A percentile compares a stretch with the other conserved stretches of the same genome.
phyloP scores from a whole-genome alignment of 2,113 vertebrate species.

The Chloebia gouldiae region DNA sequence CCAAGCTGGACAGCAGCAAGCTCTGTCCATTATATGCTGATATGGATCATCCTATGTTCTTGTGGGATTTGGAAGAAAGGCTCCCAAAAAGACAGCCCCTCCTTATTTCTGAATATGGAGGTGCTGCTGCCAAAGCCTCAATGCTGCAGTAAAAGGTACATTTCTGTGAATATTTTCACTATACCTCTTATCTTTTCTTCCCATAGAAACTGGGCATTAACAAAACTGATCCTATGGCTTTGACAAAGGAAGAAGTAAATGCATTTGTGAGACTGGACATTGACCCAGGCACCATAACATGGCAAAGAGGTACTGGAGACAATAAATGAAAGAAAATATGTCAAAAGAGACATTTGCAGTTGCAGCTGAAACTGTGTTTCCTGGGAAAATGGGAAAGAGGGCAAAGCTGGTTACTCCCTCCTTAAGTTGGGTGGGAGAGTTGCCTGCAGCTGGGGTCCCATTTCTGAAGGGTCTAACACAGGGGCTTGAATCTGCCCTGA shows the following conservation, averaged over 20 bases:
- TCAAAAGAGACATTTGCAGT: not conserved
- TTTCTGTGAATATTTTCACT: not conserved
- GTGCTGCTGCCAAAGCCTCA: not conserved
- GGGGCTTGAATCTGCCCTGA: not conserved
- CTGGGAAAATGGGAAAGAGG: not conserved
- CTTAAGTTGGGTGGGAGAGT: not conserved
- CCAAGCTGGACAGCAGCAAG: not conserved
- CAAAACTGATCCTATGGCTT: constrained; percentile 84
- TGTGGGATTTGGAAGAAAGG: not conserved
- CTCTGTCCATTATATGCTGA: not conserved
- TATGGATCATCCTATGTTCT: not conserved
- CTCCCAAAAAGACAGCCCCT: not conserved
- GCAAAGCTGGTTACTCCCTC: not conserved
- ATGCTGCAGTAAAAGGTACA: not conserved
- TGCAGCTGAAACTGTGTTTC: not conserved
- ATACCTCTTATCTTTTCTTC: not conserved
- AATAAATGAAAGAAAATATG: not conserved
- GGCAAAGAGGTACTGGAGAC: constrained; percentile 89
- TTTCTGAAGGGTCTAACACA: not conserved
- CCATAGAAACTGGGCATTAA: constrained; percentile 89
- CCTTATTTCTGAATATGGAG: not conserved
- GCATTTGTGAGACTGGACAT: constrained; percentile 92
- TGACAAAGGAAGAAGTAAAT: constrained; percentile 89
- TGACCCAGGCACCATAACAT: constrained; percentile 88
- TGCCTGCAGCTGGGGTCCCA: not conserved